These are phyloP conservation scores for Timema podura DNA, from an alignment of 2,888 invertebrate species.

Conservation along the genomic window DNA sequence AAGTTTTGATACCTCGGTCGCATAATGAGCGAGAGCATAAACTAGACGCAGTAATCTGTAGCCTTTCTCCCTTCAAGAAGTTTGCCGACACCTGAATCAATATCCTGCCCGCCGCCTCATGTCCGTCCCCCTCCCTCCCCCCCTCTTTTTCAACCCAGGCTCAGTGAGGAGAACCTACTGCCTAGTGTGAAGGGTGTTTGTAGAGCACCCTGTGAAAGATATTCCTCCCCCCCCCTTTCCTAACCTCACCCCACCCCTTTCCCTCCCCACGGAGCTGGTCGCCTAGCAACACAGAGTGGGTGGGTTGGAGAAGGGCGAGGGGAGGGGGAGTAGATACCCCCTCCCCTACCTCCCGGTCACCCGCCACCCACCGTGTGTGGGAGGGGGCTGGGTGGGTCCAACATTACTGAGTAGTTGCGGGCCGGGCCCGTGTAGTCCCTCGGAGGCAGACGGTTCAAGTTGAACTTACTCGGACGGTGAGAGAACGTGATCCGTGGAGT, in stretches of 20 bases:
- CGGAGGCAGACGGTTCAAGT: conserved; percentile 16
- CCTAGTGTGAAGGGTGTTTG: no score
- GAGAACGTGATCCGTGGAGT: neutral
- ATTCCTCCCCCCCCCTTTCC: no score
- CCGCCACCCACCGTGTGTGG: conserved; percentile 22
- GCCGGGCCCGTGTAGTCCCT: neutral
- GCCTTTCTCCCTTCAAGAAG: no score
- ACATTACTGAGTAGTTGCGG: conserved; percentile 13
- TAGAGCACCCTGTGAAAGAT: no score
- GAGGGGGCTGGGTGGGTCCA: conserved; percentile 10
- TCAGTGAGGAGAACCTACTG: neutral
- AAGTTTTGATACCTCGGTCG: no score
- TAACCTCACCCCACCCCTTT: conserved; percentile 19
- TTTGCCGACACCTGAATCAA: no score
- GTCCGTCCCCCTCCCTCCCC: neutral
- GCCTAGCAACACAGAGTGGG: conserved; percentile 29
- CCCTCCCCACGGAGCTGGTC: conserved; percentile 21
- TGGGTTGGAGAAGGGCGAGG: neutral
- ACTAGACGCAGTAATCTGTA: no score
- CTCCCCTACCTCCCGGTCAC: conserved; percentile 21
- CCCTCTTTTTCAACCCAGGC: neutral
- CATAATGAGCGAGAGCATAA: no score
- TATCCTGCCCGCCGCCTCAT: no score
- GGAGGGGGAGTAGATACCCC: conserved; percentile 23
- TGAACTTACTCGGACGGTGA: conserved; percentile 20